A percentile compares a stretch with the other conserved stretches of the same genome.
Evolutionary conservation across 2,888 invertebrate species (phyloP).

Genomic region (Fabriciana adippe): DNA sequence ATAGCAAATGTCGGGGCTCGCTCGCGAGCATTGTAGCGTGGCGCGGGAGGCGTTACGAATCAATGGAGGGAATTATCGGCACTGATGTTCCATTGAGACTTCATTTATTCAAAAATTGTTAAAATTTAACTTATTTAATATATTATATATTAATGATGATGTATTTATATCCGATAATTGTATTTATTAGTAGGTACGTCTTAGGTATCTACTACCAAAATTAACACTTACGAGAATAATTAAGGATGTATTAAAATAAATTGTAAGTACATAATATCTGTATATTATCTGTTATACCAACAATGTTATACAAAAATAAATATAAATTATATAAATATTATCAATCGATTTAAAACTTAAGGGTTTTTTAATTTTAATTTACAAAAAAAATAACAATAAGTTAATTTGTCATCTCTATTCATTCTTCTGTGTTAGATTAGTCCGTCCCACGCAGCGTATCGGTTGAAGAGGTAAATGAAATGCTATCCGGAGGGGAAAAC

Average conservation of each 20-base stretch:
- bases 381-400: not conserved
- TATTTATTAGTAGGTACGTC: no score
- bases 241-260: no score
- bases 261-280: no score
- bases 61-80: constrained; percentile 82
- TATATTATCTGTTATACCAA: no score
- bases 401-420: constrained; percentile 51
- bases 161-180: not conserved
- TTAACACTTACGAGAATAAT: no score
- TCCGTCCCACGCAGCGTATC: constrained; percentile 82
- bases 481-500: constrained; percentile 82
- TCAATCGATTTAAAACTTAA: no score
- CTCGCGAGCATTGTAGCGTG: constrained; percentile 81
- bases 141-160: not conserved
- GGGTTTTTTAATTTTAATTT: not conserved
- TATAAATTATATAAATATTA: no score
- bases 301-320: no score
- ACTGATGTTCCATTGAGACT: constrained; percentile 56
- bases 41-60: constrained; percentile 82
- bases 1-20: constrained; percentile 80
- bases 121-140: not conserved
- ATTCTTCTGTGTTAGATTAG: constrained; percentile 71
- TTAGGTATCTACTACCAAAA: no score
- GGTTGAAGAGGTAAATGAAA: constrained; percentile 83
- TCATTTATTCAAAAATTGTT: constrained; percentile 13